Evolutionary conservation across 2,888 invertebrate genomes (phyloP).

Genomic region (Diplolepis rosae): DNA sequence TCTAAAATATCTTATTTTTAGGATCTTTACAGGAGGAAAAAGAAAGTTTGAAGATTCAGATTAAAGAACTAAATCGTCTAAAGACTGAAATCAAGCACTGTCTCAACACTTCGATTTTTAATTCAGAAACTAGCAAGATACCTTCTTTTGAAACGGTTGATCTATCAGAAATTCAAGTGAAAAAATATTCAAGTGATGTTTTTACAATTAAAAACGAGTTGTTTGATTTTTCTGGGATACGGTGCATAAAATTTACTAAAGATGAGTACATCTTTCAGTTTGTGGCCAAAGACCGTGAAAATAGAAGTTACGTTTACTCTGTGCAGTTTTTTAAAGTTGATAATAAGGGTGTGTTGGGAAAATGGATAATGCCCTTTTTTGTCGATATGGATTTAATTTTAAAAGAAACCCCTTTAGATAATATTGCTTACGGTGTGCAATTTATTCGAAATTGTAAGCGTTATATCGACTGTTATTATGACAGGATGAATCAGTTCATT

Average conservation of each 20-base stretch:
- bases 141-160: not conserved
- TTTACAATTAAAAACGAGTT: slow-evolving; percentile 42
- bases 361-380: slow-evolving; percentile 57
- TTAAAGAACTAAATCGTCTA: not conserved
- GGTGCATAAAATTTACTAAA: slow-evolving; percentile 44
- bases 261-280: slow-evolving; percentile 53
- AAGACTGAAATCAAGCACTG: not conserved
- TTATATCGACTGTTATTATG: slow-evolving; percentile 49
- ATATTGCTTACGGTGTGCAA: slow-evolving; percentile 29
- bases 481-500: slow-evolving; percentile 50
- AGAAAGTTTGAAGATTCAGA: not conserved
- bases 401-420: slow-evolving; percentile 43
- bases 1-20: not conserved
- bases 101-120: not conserved
- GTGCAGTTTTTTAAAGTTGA: slow-evolving; percentile 50
- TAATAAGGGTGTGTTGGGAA: slow-evolving; percentile 47
- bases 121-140: not conserved
- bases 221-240: slow-evolving; percentile 50
- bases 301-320: not conserved
- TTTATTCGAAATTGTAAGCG: slow-evolving; percentile 55
- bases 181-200: not conserved
- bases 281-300: not conserved
- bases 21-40: not conserved
- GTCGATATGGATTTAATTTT: slow-evolving; percentile 49
- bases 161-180: not conserved